A percentile compares a stretch with the other conserved stretches of the same genome.
Evolutionary conservation across 2,797 vertebrate species (phyloP).

Genomic region (Pteronotus mesoamericanus): DNA sequence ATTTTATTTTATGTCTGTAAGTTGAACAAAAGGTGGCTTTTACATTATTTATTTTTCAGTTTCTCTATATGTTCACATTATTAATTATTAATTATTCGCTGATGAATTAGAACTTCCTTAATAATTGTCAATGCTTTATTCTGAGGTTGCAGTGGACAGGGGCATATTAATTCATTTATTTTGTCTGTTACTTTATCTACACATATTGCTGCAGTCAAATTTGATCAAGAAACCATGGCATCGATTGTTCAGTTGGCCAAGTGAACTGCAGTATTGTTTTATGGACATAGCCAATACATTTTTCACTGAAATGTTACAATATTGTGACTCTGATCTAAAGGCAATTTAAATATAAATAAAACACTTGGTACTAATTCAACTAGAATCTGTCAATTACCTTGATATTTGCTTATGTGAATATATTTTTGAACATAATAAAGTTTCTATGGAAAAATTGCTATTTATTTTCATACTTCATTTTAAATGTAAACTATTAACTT

Average conservation of each 20-base stretch:
- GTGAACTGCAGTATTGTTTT: not conserved
- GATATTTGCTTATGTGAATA: not conserved
- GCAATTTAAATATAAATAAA: constrained; percentile 31
- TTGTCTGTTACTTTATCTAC: not conserved
- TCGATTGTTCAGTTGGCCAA: not conserved
- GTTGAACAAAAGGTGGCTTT: not conserved
- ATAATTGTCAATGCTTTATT: not conserved
- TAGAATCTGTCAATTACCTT: constrained; percentile 12
- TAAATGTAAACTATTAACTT: constrained; percentile 64
- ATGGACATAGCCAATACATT: not conserved
- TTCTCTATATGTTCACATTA: not conserved
- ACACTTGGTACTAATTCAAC: not conserved
- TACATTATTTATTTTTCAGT: not conserved
- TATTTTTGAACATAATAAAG: constrained; percentile 35
- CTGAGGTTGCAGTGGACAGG: not conserved
- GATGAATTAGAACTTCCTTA: not conserved
- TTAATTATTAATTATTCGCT: not conserved
- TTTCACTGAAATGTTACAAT: constrained; percentile 21
- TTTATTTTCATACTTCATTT: constrained; percentile 56
- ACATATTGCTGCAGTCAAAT: not conserved
- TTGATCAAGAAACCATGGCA: not conserved
- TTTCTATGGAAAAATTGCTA: constrained; percentile 12
- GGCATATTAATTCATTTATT: not conserved
- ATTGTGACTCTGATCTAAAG: not conserved
- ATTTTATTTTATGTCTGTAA: not conserved